Conservation (phyloP, 2,888 invertebrate species). For the Eristalis pertinax region DNA sequence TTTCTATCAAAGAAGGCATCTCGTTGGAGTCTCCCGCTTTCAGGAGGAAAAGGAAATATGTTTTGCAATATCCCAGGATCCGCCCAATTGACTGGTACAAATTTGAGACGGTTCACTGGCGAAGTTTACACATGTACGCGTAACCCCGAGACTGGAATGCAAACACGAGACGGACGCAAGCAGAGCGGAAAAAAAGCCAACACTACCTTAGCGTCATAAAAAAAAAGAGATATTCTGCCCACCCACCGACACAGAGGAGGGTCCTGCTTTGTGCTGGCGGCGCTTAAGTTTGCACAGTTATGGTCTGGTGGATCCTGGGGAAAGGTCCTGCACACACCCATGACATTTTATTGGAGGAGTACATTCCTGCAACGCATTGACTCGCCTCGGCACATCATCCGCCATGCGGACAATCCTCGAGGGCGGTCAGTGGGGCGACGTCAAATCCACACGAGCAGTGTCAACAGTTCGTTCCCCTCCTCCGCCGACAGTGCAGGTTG, state of each 20-base stretch:
- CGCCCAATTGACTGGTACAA: slow-evolving; percentile 39
- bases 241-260: background rate
- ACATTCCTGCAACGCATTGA: slow-evolving; percentile 4
- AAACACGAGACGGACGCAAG: background rate
- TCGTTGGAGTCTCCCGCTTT: background rate
- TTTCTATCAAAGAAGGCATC: background rate
- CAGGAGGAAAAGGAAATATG: background rate
- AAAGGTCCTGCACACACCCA: slow-evolving; percentile 8
- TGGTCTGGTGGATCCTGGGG: slow-evolving; percentile 8
- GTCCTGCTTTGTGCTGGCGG: background rate
- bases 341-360: slow-evolving; percentile 24
- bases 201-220: slow-evolving; percentile 23
- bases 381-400: background rate
- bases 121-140: background rate
- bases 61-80: slow-evolving; percentile 20
- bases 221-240: slow-evolving; percentile 12
- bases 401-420: background rate
- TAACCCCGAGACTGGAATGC: background rate
- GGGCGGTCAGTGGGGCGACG: background rate
- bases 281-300: slow-evolving; percentile 39
- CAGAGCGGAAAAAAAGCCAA: slow-evolving; percentile 6
- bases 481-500: background rate
- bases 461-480: background rate
- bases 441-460: slow-evolving; percentile 29
- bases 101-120: slow-evolving; percentile 2